These are phyloP conservation scores for Gymnogyps californianus DNA, from an alignment of 2,113 vertebrate genomes.

Conservation along the genomic window DNA sequence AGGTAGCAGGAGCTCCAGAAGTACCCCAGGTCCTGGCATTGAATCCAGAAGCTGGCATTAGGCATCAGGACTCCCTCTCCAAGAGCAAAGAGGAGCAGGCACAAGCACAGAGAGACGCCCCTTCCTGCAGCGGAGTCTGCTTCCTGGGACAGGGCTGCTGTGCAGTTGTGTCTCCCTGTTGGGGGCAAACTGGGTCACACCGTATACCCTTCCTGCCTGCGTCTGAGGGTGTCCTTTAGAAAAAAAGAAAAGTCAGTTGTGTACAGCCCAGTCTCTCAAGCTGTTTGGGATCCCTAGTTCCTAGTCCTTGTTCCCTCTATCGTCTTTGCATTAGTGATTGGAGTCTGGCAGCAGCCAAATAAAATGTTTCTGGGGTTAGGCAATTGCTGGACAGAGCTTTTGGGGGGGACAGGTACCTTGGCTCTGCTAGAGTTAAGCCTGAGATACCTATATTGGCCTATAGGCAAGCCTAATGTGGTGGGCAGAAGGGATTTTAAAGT, in stretches of 20 bases:
- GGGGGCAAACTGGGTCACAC: not conserved
- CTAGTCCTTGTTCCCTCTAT: not conserved
- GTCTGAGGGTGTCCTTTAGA: not conserved
- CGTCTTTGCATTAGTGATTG: not conserved
- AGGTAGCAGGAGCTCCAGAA: not conserved
- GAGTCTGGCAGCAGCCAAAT: not conserved
- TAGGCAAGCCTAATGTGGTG: not conserved
- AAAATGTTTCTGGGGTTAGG: not conserved
- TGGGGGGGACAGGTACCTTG: not conserved
- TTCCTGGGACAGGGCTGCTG: not conserved
- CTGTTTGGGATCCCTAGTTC: not conserved
- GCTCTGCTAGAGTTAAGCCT: not conserved
- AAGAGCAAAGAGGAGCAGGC: not conserved
- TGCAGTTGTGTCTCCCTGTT: rapidly evolving
- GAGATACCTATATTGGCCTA: not conserved
- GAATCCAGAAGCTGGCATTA: not conserved
- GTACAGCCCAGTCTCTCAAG: not conserved
- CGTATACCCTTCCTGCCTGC: not conserved
- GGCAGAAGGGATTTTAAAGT: not conserved
- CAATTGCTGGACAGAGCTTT: not conserved
- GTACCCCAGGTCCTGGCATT: not conserved
- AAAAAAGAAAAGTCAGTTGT: not conserved
- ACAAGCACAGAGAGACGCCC: not conserved
- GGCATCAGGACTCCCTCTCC: not conserved
- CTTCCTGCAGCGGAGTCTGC: not conserved